Percentiles rank a stretch among this genome's conserved stretches.
Evolutionary conservation across 2,888 invertebrate species (phyloP).

Genomic region (Cephonodes hylas): DNA sequence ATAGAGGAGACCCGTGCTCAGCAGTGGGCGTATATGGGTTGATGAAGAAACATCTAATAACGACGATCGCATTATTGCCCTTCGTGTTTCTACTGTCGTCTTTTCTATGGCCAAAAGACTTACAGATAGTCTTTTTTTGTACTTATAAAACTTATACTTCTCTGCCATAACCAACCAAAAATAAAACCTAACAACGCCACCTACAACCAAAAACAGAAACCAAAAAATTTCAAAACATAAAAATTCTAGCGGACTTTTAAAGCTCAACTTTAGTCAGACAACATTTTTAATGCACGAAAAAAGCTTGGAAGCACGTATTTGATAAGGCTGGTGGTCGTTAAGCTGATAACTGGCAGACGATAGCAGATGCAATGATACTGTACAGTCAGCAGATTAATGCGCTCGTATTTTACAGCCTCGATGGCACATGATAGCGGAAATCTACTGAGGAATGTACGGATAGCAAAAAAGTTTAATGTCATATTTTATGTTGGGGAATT

Average conservation of each 20-base stretch:
- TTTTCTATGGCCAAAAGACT: too few relatives aligned
- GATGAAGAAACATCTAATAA: too few relatives aligned
- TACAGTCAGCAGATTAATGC: constrained; percentile 30
- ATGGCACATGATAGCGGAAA: constrained; percentile 13
- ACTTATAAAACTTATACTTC: too few relatives aligned
- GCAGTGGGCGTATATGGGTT: too few relatives aligned
- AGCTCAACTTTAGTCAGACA: constrained; percentile 4
- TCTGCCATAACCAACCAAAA: too few relatives aligned
- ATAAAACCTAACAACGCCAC: neutral
- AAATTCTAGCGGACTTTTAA: neutral
- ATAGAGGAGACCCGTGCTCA: too few relatives aligned
- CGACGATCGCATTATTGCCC: too few relatives aligned
- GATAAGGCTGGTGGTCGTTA: constrained; percentile 39
- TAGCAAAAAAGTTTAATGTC: constrained; percentile 9
- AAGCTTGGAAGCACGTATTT: constrained; percentile 29
- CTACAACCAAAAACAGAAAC: neutral
- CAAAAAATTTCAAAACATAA: neutral
- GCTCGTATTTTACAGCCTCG: constrained; percentile 17
- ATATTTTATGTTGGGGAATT: too few relatives aligned
- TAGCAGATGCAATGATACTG: constrained; percentile 31
- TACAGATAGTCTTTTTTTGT: too few relatives aligned
- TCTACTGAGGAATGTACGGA: constrained; percentile 15
- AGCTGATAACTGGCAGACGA: constrained; percentile 33
- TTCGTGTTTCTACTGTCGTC: too few relatives aligned
- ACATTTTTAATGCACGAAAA: constrained; percentile 18